Conservation (phyloP, 2,888 invertebrate genomes). For the Unio pictorum region DNA sequence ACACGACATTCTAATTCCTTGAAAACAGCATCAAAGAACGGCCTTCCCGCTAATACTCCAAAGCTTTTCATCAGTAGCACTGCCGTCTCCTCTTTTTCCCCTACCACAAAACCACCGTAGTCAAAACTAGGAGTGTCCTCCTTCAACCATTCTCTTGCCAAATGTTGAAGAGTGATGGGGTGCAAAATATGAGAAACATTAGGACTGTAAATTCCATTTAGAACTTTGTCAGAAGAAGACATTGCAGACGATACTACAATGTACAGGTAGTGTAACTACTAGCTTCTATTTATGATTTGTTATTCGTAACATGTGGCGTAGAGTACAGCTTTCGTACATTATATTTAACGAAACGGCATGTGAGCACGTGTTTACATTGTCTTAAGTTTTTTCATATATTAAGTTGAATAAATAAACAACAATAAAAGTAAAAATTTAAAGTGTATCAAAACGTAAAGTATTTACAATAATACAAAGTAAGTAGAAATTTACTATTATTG, state of each 20-base stretch:
- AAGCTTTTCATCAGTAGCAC: conserved; percentile 62
- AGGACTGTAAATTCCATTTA: conserved; percentile 40
- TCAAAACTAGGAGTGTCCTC: conserved; percentile 70
- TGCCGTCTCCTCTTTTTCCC: conserved; percentile 65
- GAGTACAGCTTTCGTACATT: no score
- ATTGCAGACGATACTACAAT: conserved; percentile 3
- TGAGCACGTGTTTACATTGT: no score
- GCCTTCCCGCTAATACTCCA: conserved; percentile 71
- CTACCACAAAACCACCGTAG: conserved; percentile 69
- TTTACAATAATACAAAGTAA: no score
- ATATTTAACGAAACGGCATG: no score
- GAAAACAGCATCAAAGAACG: conserved; percentile 72
- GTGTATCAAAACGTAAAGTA: no score
- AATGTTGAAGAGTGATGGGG: conserved; percentile 60
- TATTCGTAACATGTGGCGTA: no score
- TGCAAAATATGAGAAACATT: conserved; percentile 63
- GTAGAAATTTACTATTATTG: no score
- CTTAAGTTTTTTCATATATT: no score
- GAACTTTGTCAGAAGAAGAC: conserved; percentile 16
- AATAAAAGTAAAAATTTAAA: no score
- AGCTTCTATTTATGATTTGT: no score
- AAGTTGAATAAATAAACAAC: no score
- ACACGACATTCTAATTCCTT: conserved; percentile 67
- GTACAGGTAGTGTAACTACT: no score
- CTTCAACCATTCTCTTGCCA: conserved; percentile 65